Evolutionary conservation across 2,113 vertebrate species (phyloP).

Genomic region (Canis aureus): DNA sequence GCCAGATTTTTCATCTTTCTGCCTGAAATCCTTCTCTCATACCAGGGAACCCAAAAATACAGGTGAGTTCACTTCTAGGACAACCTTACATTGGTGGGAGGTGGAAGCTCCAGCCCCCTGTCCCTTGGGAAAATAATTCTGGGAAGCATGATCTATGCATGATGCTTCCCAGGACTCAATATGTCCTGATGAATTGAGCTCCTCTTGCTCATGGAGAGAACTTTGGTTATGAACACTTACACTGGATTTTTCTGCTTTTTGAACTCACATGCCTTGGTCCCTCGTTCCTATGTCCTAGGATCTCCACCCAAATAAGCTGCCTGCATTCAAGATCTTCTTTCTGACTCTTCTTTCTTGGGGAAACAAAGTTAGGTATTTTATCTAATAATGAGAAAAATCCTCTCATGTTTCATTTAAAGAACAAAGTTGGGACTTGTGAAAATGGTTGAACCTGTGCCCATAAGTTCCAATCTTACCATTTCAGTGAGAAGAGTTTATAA

Average conservation of each 20-base stretch:
- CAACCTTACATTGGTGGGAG: neutral
- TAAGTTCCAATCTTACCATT: neutral
- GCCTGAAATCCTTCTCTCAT: neutral
- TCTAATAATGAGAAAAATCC: neutral
- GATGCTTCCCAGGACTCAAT: neutral
- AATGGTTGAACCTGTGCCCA: neutral
- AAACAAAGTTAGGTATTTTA: neutral
- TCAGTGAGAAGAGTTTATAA: neutral
- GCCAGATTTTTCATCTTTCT: neutral
- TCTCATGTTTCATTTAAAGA: constrained; percentile 22
- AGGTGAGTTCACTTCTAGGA: neutral
- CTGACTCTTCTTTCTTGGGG: neutral
- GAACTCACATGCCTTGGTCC: neutral
- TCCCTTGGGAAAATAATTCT: neutral
- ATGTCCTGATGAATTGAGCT: neutral
- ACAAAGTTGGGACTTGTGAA: neutral
- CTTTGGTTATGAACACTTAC: neutral
- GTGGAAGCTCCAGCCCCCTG: neutral
- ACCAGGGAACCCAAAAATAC: neutral
- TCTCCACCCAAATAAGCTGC: neutral
- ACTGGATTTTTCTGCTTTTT: neutral
- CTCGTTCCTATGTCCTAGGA: neutral
- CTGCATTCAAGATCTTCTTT: neutral
- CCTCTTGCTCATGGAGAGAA: neutral
- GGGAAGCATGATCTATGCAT: neutral